Evolutionary conservation across 2,113 vertebrate genomes (phyloP).

Genomic region (Rhizomys pruinosus): DNA sequence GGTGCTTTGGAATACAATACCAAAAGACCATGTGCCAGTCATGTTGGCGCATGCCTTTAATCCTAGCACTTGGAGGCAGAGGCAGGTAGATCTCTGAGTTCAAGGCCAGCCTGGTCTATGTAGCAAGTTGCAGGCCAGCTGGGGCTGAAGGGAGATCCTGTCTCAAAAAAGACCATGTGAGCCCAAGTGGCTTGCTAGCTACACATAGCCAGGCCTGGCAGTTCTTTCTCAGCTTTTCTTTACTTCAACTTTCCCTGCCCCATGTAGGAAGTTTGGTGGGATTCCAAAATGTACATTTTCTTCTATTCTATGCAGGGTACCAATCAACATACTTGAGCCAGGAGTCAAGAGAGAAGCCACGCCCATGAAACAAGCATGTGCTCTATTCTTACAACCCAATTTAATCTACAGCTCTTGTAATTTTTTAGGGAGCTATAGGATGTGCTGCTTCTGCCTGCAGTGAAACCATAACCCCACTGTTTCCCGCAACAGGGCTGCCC

Average conservation of each 20-base stretch:
- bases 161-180: not conserved
- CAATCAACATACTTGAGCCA: too few relatives aligned
- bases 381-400: not conserved
- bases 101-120: not conserved
- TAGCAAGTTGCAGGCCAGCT: not conserved
- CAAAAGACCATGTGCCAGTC: not conserved
- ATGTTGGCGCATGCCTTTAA: not conserved
- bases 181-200: not conserved
- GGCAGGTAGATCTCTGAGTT: not conserved
- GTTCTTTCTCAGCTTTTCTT: not conserved
- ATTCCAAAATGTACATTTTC: not conserved
- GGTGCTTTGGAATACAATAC: not conserved
- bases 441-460: constrained; percentile 39
- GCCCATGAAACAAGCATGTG: not conserved
- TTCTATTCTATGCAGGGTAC: not conserved
- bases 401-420: not conserved
- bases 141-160: not conserved
- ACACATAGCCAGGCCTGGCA: not conserved
- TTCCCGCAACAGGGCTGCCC: constrained; percentile 1
- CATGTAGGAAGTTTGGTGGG: not conserved
- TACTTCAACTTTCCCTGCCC: not conserved
- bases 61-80: not conserved
- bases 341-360: constrained; percentile 26
- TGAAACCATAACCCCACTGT: constrained; percentile 10
- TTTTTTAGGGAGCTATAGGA: not conserved